These are phyloP conservation scores for Steinernema carpocapsae DNA, from an alignment of 2,888 invertebrate species.

Conservation along the genomic window DNA sequence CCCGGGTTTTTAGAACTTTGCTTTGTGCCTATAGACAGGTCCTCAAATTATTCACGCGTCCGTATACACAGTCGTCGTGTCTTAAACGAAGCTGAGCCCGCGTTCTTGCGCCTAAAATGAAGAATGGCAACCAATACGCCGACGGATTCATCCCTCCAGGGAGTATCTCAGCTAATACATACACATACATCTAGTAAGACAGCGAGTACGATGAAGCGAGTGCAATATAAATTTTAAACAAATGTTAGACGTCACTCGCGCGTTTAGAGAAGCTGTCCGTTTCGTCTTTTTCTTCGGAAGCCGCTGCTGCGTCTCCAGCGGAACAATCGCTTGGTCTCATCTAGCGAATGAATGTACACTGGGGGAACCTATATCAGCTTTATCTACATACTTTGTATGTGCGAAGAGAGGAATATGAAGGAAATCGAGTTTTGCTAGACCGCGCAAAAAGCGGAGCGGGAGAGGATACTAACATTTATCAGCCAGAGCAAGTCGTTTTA, in stretches of 20 bases:
- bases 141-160: conserved; percentile 34
- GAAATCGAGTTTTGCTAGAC: conserved; percentile 4
- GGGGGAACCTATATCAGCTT: too few species aligned
- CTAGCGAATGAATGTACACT: too few species aligned
- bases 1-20: too few species aligned
- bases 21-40: conserved; percentile 15
- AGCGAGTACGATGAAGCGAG: conserved; percentile 17
- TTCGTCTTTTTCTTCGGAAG: too few species aligned
- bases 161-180: conserved; percentile 33
- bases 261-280: neutral
- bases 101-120: conserved; percentile 26
- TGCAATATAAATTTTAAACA: conserved; percentile 4
- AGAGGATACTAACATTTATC: conserved; percentile 10
- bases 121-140: conserved; percentile 34
- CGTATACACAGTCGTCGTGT: conserved; percentile 26
- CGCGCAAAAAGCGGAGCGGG: neutral
- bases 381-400: too few species aligned
- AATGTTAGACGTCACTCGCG: neutral
- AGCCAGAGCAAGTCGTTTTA: neutral
- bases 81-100: conserved; percentile 31
- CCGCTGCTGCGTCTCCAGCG: too few species aligned
- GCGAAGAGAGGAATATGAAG: neutral
- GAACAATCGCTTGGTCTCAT: too few species aligned
- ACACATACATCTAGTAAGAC: conserved; percentile 29
- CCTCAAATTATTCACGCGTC: conserved; percentile 27